Conservation (phyloP, 1,140 invertebrate species). For the Neodiprion lecontei region DNA sequence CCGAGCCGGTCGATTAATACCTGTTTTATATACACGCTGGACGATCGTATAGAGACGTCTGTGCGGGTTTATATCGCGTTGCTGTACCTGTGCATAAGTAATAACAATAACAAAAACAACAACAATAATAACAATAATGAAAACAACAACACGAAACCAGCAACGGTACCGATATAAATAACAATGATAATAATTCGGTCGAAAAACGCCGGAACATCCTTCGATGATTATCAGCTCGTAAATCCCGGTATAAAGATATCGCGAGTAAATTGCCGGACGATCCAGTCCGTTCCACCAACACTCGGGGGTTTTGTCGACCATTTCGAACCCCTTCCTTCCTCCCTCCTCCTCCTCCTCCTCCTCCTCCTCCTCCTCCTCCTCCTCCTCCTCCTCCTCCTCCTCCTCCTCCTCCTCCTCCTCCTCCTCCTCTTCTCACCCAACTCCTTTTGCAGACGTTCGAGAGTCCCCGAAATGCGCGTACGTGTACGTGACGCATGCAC, state of each 20-base stretch:
- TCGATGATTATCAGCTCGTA: slow-evolving; percentile 62
- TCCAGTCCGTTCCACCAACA: slow-evolving; percentile 21
- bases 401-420: too few relatives aligned
- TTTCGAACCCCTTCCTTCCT: too few relatives aligned
- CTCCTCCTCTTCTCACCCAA: too few relatives aligned
- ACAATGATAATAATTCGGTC: slow-evolving; percentile 60
- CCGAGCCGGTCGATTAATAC: background rate
- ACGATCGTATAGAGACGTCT: background rate
- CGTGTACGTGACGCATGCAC: too few relatives aligned
- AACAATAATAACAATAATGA: background rate
- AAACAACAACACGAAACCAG: background rate
- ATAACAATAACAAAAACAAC: background rate
- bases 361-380: too few relatives aligned
- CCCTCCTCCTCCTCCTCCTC: too few relatives aligned
- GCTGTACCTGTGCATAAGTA: too few relatives aligned
- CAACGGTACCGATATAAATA: slow-evolving; percentile 31
- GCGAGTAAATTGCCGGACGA: slow-evolving; percentile 57
- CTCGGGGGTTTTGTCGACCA: too few relatives aligned
- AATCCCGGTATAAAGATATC: slow-evolving; percentile 61
- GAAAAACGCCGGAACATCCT: slow-evolving; percentile 59
- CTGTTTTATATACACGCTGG: background rate
- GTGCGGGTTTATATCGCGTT: too few relatives aligned
- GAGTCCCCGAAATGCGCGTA: too few relatives aligned
- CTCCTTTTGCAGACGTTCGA: too few relatives aligned
- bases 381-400: too few relatives aligned